Conservation (phyloP, 1,140 invertebrate genomes). For the Caenorhabditis latens region DNA sequence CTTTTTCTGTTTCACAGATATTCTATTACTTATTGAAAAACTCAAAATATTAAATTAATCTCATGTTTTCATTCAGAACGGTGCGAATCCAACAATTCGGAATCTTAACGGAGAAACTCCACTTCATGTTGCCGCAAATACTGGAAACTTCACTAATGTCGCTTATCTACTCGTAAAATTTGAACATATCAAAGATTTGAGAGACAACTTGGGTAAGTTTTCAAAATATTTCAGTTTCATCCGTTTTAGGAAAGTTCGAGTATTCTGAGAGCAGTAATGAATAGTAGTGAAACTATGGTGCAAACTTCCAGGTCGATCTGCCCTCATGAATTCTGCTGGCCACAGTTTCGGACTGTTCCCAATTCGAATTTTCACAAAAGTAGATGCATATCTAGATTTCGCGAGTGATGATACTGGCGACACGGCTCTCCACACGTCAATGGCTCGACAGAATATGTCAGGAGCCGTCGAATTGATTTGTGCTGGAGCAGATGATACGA, state of each 20-base stretch:
- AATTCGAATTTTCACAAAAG: constrained; percentile 35
- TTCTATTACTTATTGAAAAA: neutral
- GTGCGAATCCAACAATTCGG: constrained; percentile 17
- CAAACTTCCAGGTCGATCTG: constrained; percentile 8
- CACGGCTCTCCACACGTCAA: constrained; percentile 4
- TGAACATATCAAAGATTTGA: constrained; percentile 3
- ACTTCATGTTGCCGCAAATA: constrained; percentile 3
- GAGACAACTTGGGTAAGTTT: constrained; percentile 13
- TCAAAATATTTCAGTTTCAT: neutral
- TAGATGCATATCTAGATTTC: constrained; percentile 34
- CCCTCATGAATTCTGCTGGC: neutral
- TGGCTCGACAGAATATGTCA: neutral
- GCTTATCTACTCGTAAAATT: constrained; percentile 26
- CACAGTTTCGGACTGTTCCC: constrained; percentile 26
- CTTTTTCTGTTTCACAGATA: neutral
- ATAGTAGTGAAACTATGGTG: too few species aligned
- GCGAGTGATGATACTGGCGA: neutral
- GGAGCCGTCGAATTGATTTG: constrained; percentile 27
- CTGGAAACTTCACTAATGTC: neutral
- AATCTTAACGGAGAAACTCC: constrained; percentile 20
- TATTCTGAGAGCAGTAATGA: too few species aligned
- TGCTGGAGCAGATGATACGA: constrained; percentile 22
- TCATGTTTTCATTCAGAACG: neutral
- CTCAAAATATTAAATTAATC: too few species aligned
- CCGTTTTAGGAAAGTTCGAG: too few species aligned